Conservation (phyloP, 2,888 invertebrate species). For the Coecobrya sp. region DNA sequence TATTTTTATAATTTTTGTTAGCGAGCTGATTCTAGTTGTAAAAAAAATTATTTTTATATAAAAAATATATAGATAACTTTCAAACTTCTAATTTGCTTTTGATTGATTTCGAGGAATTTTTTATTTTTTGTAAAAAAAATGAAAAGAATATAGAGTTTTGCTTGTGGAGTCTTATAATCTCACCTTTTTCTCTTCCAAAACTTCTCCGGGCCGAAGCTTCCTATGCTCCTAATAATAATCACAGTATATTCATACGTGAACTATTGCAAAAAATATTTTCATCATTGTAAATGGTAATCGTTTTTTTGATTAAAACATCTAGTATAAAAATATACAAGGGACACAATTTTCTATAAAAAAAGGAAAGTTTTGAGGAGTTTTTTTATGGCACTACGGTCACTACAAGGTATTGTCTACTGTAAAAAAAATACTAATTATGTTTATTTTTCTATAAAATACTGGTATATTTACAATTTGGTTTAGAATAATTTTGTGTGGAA, state of each 20-base stretch:
- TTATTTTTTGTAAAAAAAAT: no score
- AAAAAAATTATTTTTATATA: conserved; percentile 29
- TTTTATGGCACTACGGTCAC: conserved; percentile 1
- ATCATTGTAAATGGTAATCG: neutral
- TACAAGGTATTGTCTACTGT: neutral
- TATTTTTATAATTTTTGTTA: conserved; percentile 34
- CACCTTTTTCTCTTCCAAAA: conserved; percentile 98
- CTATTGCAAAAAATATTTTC: conserved; percentile 64
- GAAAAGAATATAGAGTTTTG: neutral
- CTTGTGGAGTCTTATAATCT: conserved; percentile 87
- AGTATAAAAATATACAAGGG: neutral
- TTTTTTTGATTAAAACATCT: conserved; percentile 45
- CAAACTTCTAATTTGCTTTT: conserved; percentile 30
- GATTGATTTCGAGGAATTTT: neutral
- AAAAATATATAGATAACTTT: conserved; percentile 43
- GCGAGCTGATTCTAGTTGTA: conserved; percentile 43
- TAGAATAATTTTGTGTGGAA: neutral
- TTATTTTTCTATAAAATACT: neutral
- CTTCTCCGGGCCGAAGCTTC: conserved; percentile 98
- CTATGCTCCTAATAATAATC: conserved; percentile 92
- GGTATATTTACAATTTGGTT: neutral
- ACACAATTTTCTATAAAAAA: neutral
- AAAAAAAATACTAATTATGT: neutral
- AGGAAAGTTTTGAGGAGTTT: no score
- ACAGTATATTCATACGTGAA: conserved; percentile 79